Base-by-base conservation (phyloP, 1,140 invertebrate species). In the Zaprionus taronus region DNA sequence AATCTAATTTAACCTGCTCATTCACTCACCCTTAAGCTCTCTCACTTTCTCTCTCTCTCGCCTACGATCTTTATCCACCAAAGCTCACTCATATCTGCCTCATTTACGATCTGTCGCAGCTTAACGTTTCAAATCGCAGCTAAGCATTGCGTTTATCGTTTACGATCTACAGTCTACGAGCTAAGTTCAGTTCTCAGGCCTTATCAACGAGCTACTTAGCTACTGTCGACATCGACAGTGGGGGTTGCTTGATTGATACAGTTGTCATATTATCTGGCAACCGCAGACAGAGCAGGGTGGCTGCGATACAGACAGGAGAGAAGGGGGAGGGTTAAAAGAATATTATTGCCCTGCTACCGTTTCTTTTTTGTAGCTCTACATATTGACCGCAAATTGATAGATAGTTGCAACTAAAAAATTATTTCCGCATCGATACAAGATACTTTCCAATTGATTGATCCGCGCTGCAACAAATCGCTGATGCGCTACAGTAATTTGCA, bases 81-180 rank as follows among this genome's bases (percentile, higher is more conserved):
- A 51, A 51, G 17, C 47, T 51, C 11, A 24, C 20, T 22, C 20
- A 20, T 20, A 24, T 12, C 20, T 22, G 20, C 11, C 5, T 12
- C 20, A 51, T 24, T 24, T 51, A 51, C 47, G 47, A 14, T 51
- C 47, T 31, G 28, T 20, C 20, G 20, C 20, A 20, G 20, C 20
- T 20, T 20, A 20, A 20, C 20, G 20, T 41, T 38, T 38, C 0
- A 38, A 44, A 44, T 44, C 15, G 41, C 41, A 47, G 41, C 41
- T 17, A 17, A 17, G 7, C 41, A 38, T 47, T n/a, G 7, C n/a
- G n/a, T 41, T 51, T 77, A 72, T 77, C 74, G 74, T 67, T 73
- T 57, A 72, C 69, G 74, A 73, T 73, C 57, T 67, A 1, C 9
- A 51, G 34, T 44, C n/a, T n/a, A 24, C 22, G 58, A 20, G 71